Base-by-base conservation (phyloP, 2,113 vertebrate species). In the Acinonyx jubatus region DNA sequence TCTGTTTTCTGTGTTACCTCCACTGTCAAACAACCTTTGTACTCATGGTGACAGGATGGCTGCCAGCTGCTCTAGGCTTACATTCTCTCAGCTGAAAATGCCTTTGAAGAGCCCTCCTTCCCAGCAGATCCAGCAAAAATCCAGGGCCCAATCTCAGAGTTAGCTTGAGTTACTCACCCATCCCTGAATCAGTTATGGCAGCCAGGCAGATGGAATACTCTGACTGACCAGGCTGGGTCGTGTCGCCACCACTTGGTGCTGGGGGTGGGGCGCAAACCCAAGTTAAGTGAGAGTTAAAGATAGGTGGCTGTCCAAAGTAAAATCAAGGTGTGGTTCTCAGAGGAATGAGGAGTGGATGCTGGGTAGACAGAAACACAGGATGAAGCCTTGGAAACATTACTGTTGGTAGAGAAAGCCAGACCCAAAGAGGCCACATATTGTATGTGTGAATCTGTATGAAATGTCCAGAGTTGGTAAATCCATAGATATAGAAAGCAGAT, bases 201-300 rank as follows among this genome's bases (percentile, higher is more conserved):
- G n/a, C 65, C 38, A 14, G 25, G 29, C 86, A 55, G 16, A 23
- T 85, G 71, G 12, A 48, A 29, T 8, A 14, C 29, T 16, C 61
- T 69, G 31, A 29, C 4, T 45, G 57, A 33, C 55, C 45, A 41
- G 31, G 38, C 73, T 7, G 0, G 3, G 15, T n/a, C 15, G 0
- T n/a, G 12, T 71, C 5, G 4, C 55, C 13, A 18, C 19, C 14
- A 21, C 48, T 50, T 63, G 79, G 41, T 52, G 19, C 52, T 79
- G 36, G 19, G 68, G 3, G 1, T 25, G 19, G 71, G 57, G 33
- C 25, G 7, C 61, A 38, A 71, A 41, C 27, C 81, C 29, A 38
- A 2, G 15, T 18, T 33, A 79, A 23, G 33, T 18, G 12, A 81
- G n/a, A 41, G 21, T 31, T 27, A 14, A 66, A 23, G 57, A 48